Percentiles rank a stretch among this genome's conserved stretches.
Conservation (phyloP, 2,888 invertebrate species). For the Aleiodes testaceus region DNA sequence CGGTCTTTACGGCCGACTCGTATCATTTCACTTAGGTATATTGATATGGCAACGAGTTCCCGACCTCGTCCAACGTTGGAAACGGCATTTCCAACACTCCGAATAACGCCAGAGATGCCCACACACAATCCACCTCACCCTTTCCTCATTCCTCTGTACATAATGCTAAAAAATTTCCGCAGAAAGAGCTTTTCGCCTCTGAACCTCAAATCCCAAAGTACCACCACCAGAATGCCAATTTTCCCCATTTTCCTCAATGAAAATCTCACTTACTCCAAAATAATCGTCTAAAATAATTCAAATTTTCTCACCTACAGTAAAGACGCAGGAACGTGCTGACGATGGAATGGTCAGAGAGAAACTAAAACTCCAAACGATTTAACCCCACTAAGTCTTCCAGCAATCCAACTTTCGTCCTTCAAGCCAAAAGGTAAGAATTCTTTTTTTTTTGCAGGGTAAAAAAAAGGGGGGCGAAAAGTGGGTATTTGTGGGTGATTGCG, state of each 20-base stretch:
- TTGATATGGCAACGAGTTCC: constrained; percentile 74
- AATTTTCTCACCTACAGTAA: constrained; percentile 11
- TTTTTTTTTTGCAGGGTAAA: constrained; percentile 49
- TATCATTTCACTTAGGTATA: constrained; percentile 74
- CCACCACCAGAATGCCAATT: too few species aligned
- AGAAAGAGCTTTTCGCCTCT: too few species aligned
- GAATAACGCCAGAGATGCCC: constrained; percentile 57
- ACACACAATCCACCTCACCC: constrained; percentile 33
- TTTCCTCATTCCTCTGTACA: too few species aligned
- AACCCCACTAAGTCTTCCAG: constrained; percentile 60
- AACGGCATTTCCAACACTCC: constrained; percentile 61
- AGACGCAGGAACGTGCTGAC: constrained; percentile 48
- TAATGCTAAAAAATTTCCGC: too few species aligned
- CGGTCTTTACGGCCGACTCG: constrained; percentile 71
- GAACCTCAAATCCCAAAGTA: too few species aligned
- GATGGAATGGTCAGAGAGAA: constrained; percentile 58
- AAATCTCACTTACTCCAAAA: too few species aligned
- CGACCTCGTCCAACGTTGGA: constrained; percentile 69
- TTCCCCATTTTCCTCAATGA: too few species aligned
- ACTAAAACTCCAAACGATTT: constrained; percentile 61
- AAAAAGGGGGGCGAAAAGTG: constrained; percentile 59
- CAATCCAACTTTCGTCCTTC: constrained; percentile 63
- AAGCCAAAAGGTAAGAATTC: constrained; percentile 54
- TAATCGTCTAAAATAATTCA: not conserved
- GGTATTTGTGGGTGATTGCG: constrained; percentile 59